Percentiles rank a stretch among this genome's conserved stretches.
phyloP scores from a whole-genome alignment of 1,140 invertebrate species.

The Chelonus insularis region DNA sequence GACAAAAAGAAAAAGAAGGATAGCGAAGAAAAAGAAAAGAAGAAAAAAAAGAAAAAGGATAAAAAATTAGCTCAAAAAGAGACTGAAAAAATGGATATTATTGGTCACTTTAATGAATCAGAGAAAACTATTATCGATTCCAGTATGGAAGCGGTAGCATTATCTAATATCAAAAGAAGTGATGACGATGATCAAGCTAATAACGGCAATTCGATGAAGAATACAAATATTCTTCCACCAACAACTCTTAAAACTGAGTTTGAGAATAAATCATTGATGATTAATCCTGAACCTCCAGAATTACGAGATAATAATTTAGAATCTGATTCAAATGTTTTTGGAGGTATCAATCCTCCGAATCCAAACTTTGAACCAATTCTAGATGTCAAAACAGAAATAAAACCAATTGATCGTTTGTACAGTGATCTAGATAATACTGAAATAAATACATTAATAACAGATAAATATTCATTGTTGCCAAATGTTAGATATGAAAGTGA shows the following conservation, averaged over 20 bases:
- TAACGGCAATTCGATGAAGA: too few species aligned
- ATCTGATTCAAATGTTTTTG: too few species aligned
- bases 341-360: slow-evolving; percentile 53
- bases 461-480: slow-evolving; percentile 43
- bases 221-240: slow-evolving; percentile 4
- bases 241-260: slow-evolving; percentile 38
- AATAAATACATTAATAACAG: slow-evolving; percentile 48
- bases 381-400: slow-evolving; percentile 44
- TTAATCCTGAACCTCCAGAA: slow-evolving; percentile 55
- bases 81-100: slow-evolving; percentile 33
- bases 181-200: not conserved
- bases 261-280: slow-evolving; percentile 51
- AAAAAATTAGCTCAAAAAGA: slow-evolving; percentile 46
- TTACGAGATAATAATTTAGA: slow-evolving; percentile 27
- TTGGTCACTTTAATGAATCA: too few species aligned
- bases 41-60: slow-evolving; percentile 60
- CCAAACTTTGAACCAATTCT: slow-evolving; percentile 55
- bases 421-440: slow-evolving; percentile 51
- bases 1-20: slow-evolving; percentile 62
- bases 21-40: slow-evolving; percentile 58
- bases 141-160: slow-evolving; percentile 26
- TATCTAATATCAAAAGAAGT: slow-evolving; percentile 12
- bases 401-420: slow-evolving; percentile 51
- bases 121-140: too few species aligned
- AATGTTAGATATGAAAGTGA: slow-evolving; percentile 39